Evolutionary conservation across 2,797 vertebrate genomes (phyloP).

Genomic region (Eulemur albifrons): DNA sequence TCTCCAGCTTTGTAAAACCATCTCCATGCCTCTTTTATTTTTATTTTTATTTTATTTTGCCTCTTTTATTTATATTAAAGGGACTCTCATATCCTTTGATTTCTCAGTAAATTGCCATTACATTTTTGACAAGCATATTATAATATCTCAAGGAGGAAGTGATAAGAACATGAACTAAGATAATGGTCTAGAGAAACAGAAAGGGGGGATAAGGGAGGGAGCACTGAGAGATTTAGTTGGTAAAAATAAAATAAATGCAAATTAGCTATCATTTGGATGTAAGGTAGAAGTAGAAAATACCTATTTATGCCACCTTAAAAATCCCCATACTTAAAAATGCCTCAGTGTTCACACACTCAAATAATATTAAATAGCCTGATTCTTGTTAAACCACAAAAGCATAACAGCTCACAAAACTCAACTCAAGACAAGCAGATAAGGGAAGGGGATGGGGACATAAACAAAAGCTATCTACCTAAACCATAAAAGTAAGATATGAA

Average conservation of each 20-base stretch:
- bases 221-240: background rate
- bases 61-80: background rate
- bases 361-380: background rate
- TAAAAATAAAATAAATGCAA: background rate
- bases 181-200: background rate
- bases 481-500: slow-evolving; percentile 45
- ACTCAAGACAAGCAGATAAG: slow-evolving; percentile 1
- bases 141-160: background rate
- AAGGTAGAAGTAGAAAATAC: background rate
- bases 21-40: no score
- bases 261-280: background rate
- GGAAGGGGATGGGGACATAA: background rate
- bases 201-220: rapidly evolving
- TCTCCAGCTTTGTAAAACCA: background rate
- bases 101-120: background rate
- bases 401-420: background rate
- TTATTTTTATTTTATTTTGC: background rate
- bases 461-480: slow-evolving; percentile 43
- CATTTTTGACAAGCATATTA: background rate
- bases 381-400: background rate
- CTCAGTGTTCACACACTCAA: background rate
- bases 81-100: background rate
- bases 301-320: background rate
- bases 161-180: background rate
- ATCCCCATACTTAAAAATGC: background rate